These are phyloP conservation scores for Oryzaephilus surinamensis DNA, from an alignment of 1,140 invertebrate species.

Conservation along the genomic window DNA sequence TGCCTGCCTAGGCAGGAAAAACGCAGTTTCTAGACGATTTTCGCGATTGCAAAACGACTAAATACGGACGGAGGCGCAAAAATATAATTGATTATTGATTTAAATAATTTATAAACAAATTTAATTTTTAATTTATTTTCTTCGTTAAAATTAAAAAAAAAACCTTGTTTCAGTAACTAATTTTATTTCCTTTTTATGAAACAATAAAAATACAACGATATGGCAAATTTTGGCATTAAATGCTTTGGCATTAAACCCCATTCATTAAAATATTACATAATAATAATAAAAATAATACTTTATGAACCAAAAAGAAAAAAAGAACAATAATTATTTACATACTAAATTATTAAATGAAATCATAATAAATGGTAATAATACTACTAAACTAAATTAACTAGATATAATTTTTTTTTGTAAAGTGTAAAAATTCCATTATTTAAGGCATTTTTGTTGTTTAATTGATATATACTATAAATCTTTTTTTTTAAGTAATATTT, in stretches of 20 bases:
- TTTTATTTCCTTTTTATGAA: constrained; percentile 27
- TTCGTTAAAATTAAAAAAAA: no score
- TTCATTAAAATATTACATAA: constrained; percentile 13
- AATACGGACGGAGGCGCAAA: no score
- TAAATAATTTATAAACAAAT: no score
- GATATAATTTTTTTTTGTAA: constrained; percentile 29
- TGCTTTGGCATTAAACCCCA: constrained; percentile 36
- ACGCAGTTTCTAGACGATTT: no score
- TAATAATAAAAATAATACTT: constrained; percentile 17
- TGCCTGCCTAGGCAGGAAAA: no score
- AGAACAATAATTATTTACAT: background rate
- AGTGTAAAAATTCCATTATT: constrained; percentile 35
- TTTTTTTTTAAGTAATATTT: background rate
- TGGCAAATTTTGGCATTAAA: constrained; percentile 39
- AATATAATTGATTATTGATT: no score
- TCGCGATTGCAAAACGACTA: no score
- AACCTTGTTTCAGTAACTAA: no score
- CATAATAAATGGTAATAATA: constrained; percentile 16
- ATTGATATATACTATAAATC: constrained; percentile 6
- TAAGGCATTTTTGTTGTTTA: constrained; percentile 30
- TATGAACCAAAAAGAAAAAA: constrained; percentile 9
- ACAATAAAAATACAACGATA: constrained; percentile 35
- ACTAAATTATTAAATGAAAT: constrained; percentile 3
- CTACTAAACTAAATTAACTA: constrained; percentile 23
- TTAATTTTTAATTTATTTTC: no score